Evolutionary conservation across 2,888 invertebrate species (phyloP), one percentile per base, ranked within the genome.

Genomic region (Matsumyia berberina): DNA sequence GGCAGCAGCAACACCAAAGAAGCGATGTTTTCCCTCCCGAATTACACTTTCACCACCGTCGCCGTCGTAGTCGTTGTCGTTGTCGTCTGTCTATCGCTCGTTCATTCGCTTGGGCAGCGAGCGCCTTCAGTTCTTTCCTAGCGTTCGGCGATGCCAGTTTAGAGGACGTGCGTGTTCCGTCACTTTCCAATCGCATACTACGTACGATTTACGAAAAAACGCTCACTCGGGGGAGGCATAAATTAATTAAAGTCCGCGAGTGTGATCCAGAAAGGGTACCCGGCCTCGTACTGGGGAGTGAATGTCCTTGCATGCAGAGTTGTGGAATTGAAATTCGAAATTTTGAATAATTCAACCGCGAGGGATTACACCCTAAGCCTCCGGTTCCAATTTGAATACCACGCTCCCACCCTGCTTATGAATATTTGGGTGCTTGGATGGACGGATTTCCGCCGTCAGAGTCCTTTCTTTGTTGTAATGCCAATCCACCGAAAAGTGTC

Each of bases 321-420:
- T 15, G 24, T 3, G 4, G 24, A 76, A 74, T 85, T 69, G 39
- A 69, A 79, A 79, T 73, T 74, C 51, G 35, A 85, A 85, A 74
- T 74, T 79, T 85, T 67, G 70, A 80, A 85, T 85, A 53, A 85
- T 70, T 85, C 58, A 85, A 74, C 60, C 80, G 70, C 85, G 49
- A 69, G 37, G 64, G 79, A 66, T 80, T 80, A 76, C 57, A 46
- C 74, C 55, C 31, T 49, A 69, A 69, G 42, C 60, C 58, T 53
- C 53, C 35, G 31, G 57, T 57, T 58, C 55, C 6, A 57, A 77
- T 69, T 77, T 67, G 67, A 67, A 67, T 77, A 33, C 15, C 46
- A n/a, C 35, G 12, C 67, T 17, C 44, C 15, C 7, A 17, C 44
- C 31, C 5, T 57, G 29, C 72, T 35, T 57, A 58, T 74, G 78